Base-by-base conservation (phyloP, 2,888 invertebrate species). In the Miltochrista miniata region DNA sequence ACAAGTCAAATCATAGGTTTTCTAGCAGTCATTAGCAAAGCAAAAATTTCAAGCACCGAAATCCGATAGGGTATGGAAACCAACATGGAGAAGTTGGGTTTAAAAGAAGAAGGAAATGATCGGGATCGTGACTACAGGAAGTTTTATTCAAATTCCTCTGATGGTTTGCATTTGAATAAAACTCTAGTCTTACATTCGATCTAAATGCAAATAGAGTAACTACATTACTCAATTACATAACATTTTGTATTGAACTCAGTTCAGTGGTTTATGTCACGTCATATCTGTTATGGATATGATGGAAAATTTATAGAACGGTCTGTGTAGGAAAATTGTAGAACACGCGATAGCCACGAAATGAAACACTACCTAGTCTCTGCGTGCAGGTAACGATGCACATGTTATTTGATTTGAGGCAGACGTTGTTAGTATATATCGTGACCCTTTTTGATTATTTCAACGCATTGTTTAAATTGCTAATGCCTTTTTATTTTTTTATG, bases 181-280 rank as follows among this genome's bases (percentile, higher is more conserved):
- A n/a, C n/a, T n/a, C n/a, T n/a, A n/a, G n/a, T n/a, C n/a, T n/a
- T n/a, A n/a, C 56, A 67, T 71, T 74, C 76, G 67, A 69, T 79
- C 66, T 79, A 79, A 73, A 68, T 68, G 80, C 72, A 74, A 79
- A 79, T 77, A 43, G 35, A 29, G 45, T 58, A 54, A 62, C 63
- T 64, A 56, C 60, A 62, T 66, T 54, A 53, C 41, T 54, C 39
- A 48, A 61, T 61, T 51, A 48, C 54, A 61, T 61, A 50, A 48
- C 54, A 51, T 51, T 45, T 58, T 65, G 53, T 61, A 41, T 53
- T 49, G 51, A 58, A 62, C 52, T 63, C 58, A 52, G 63, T 64
- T 58, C 18, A 24, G 18, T 24, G 18, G 56, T 36, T 44, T 54
- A 45, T 53, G 58, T 51, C 72, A 62, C 57, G 69, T 68, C 62